Evolutionary conservation across 2,113 vertebrate genomes (phyloP), one percentile per base, ranked within the genome.

Genomic region (Pao palembangensis): DNA sequence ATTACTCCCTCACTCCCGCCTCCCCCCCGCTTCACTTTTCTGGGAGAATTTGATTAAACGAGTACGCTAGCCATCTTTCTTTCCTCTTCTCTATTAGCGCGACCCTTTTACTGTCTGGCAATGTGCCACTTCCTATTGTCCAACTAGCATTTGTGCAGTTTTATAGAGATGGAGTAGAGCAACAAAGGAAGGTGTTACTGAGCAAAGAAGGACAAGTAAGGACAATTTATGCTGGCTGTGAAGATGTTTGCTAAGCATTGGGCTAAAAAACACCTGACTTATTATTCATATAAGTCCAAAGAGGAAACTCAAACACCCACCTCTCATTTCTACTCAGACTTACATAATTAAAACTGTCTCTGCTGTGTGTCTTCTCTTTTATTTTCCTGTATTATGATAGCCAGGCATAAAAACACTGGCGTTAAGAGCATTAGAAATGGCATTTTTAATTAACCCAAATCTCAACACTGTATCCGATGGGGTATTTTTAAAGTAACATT

Each of bases 21-120:
- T 38, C 12, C 34, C 47, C 16, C 14, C 19, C n/a, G 16, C 51
- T 61, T 52, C 18, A 13, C 71, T 78, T 65, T 75, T 78, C 34
- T 59, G 59, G 64, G 67, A 76, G 71, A 74, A 43, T 71, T 81
- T 79, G 79, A 82, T 82, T 67, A 82, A 82, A 83, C 51, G 47
- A 73, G 69, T 61, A 63, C 70, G 34, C 34, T 4, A 2, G 8
- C 34, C 34, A 2, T 12, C 34, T 38, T 38, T 12, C 34, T 38
- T 38, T 38, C 34, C 34, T 12, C 34, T 38, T 38, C 11, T 38
- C 34, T 38, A 8, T 12, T 38, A 2, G 11, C 34, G 34, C 34
- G 34, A 38, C 34, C 34, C 34, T 12, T 38, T 38, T 12, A 12
- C 1, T 38, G 34, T 12, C 34, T 38, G 8, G 34, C 8, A 38